Evolutionary conservation across 2,113 vertebrate genomes (phyloP), one percentile per base, ranked within the genome.

Genomic region (Carassius carassius): DNA sequence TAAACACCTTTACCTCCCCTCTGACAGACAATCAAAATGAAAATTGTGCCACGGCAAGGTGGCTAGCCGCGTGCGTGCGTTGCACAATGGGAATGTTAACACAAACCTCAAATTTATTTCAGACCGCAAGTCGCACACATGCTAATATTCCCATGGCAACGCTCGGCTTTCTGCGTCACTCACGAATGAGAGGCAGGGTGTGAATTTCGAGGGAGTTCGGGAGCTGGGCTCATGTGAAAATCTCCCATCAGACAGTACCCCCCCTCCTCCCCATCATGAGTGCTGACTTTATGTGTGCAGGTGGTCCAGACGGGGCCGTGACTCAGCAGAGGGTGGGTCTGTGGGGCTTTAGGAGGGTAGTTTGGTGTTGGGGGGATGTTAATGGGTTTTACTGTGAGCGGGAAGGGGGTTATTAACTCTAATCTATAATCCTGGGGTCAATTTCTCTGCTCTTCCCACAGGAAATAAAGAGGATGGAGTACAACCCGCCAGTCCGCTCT

Each of bases 1-100:
- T 92, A 92, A 93, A 94, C 93, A 94, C 93, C 92, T 94, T 94
- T 88, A 90, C 90, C 82, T 86, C 89, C 92, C 92, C 91, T 91
- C 89, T 91, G 91, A 93, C 92, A 92, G 92, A 89, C 90, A 93
- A 92, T 92, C 90, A 92, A 91, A 92, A 92, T 90, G 76, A 90
- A 94, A 93, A 92, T 91, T 85, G 89, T 90, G 74, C 83, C 78
- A 14, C 89, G 91, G 91, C 80, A 87, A 83, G 74, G 70, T 16
- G 70, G 72, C 51, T 17, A 41, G 49, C 32, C 21, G 81, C 82
- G 85, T 89, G 87, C 84, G 87, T 86, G 54, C 44, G 78, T 83
- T 79, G 86, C 89, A 92, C 91, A 92, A 90, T 90, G 87, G 88
- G 86, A 91, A 89, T 90, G 87, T 89, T 90, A 92, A 91, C 89